Conservation (phyloP, 2,113 vertebrate genomes). For the Isichthys henryi region DNA sequence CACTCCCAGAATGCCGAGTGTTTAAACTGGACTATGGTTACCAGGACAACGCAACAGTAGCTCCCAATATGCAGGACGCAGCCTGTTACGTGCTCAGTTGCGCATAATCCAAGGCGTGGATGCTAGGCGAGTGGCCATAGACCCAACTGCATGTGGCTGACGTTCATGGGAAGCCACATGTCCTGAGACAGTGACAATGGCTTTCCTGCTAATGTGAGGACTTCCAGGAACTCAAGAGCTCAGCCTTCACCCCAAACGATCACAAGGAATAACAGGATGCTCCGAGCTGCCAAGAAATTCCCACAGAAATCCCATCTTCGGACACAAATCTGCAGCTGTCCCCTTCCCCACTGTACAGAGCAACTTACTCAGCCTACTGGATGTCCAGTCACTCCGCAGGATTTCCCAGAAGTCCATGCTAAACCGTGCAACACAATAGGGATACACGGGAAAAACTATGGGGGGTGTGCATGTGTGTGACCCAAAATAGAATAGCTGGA, state of each 20-base stretch:
- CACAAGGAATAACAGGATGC: background rate
- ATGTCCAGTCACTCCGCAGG: background rate
- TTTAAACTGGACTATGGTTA: background rate
- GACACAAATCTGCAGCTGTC: background rate
- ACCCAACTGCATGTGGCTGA: background rate
- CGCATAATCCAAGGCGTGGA: background rate
- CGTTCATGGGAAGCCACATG: background rate
- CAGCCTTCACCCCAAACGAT: background rate
- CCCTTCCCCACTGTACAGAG: background rate
- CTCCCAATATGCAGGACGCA: background rate
- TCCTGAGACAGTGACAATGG: background rate
- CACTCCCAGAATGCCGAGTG: background rate
- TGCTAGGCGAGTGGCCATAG: background rate
- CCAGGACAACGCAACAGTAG: background rate
- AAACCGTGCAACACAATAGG: background rate
- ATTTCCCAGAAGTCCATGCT: background rate
- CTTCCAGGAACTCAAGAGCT: background rate
- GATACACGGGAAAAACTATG: conserved; percentile 39
- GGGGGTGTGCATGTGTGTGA: conserved; percentile 37
- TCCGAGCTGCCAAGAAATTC: background rate
- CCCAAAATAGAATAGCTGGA: conserved; percentile 50
- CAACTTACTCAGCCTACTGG: background rate
- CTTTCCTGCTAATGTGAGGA: background rate
- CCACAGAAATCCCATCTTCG: background rate
- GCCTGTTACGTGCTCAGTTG: background rate